Percentiles rank a stretch among this genome's conserved stretches.
phyloP scores from a whole-genome alignment of 2,113 vertebrate genomes.

The Pseudorhombus dupliciocellatus region DNA sequence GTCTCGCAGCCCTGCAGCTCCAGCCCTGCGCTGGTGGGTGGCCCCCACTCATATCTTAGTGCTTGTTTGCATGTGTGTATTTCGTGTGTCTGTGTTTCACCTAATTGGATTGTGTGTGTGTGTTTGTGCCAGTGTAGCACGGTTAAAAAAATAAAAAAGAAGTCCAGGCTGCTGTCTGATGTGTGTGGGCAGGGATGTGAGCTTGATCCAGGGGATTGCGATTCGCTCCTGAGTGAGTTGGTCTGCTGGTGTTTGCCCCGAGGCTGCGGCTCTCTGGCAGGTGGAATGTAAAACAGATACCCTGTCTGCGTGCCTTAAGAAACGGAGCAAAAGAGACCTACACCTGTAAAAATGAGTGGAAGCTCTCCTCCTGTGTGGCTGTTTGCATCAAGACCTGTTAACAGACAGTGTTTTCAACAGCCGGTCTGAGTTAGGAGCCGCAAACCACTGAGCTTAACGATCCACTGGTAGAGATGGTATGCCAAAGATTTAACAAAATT shows the following conservation, averaged over 20 bases:
- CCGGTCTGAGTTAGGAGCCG: too few relatives aligned
- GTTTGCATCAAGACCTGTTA: too few relatives aligned
- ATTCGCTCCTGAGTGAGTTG: conserved; percentile 13
- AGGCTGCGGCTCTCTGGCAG: conserved; percentile 40
- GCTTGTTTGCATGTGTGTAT: background rate
- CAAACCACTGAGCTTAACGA: too few relatives aligned
- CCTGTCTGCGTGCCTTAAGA: background rate
- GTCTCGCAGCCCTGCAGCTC: conserved; percentile 12
- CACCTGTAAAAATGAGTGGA: background rate
- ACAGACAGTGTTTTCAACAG: too few relatives aligned
- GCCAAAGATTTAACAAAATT: too few relatives aligned
- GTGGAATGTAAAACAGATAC: conserved; percentile 11
- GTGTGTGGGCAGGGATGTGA: background rate
- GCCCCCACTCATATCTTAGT: background rate
- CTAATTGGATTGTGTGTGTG: background rate
- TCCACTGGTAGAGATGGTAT: too few relatives aligned
- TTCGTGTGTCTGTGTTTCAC: background rate
- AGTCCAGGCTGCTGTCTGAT: conserved; percentile 14
- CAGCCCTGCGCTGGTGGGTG: background rate
- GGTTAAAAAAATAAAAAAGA: conserved; percentile 6
- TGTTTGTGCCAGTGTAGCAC: background rate
- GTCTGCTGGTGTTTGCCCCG: conserved; percentile 41
- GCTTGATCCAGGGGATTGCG: conserved; percentile 34
- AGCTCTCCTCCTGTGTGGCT: background rate
- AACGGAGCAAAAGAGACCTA: background rate